phyloP scores from a whole-genome alignment of 2,113 vertebrate species.

The Hippocampus guttulatus region DNA sequence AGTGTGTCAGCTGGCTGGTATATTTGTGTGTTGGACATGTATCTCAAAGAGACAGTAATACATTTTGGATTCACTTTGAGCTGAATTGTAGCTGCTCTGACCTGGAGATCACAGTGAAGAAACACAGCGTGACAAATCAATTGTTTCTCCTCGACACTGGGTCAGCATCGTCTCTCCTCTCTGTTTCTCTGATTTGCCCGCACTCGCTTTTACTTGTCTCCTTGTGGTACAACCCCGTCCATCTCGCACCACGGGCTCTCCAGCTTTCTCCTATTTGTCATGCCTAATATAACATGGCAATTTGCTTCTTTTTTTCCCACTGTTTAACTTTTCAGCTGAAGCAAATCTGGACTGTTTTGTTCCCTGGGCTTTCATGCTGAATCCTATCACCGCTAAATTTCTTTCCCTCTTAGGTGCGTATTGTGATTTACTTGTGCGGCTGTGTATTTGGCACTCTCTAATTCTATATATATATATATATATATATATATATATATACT shows the following conservation, averaged over 20 bases:
- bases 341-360: slow-evolving; percentile 40
- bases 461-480: background rate
- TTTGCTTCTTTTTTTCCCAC: background rate
- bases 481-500: background rate
- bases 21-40: slow-evolving; percentile 8
- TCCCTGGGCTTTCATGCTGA: slow-evolving; percentile 32
- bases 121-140: slow-evolving; percentile 50
- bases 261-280: slow-evolving; percentile 15
- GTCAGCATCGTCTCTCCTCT: slow-evolving; percentile 26
- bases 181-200: slow-evolving; percentile 22
- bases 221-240: slow-evolving; percentile 37
- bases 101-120: slow-evolving; percentile 51
- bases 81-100: slow-evolving; percentile 65
- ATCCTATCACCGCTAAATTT: slow-evolving; percentile 4
- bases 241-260: slow-evolving; percentile 31
- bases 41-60: slow-evolving; percentile 23
- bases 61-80: slow-evolving; percentile 36
- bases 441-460: slow-evolving; percentile 6
- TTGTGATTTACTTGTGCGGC: slow-evolving; percentile 18
- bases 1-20: background rate
- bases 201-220: slow-evolving; percentile 43
- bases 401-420: slow-evolving; percentile 8
- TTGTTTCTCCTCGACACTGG: slow-evolving; percentile 40
- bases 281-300: background rate
- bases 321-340: slow-evolving; percentile 29